Percentiles rank a stretch among this genome's conserved stretches.
Conservation (phyloP, 2,888 invertebrate species). For the Fragum fragum region DNA sequence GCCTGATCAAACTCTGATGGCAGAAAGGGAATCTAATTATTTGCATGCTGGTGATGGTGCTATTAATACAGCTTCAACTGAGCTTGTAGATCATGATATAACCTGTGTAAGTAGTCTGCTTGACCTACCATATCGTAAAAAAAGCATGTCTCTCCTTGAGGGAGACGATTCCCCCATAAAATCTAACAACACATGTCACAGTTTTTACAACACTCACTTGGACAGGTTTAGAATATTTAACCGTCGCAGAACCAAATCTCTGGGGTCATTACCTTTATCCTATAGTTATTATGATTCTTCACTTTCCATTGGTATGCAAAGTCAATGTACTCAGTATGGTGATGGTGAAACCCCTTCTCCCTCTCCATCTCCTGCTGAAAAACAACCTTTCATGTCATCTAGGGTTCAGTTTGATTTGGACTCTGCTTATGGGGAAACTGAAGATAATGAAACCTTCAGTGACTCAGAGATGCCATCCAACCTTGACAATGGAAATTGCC, state of each 20-base stretch:
- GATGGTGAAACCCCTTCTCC: conserved; percentile 67
- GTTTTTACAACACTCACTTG: conserved; percentile 61
- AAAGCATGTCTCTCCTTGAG: conserved; percentile 67
- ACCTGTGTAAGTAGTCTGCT: conserved; percentile 61
- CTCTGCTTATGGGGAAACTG: conserved; percentile 48
- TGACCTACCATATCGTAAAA: conserved; percentile 67
- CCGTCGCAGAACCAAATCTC: conserved; percentile 65
- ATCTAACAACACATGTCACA: conserved; percentile 64
- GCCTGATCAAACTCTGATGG: not conserved
- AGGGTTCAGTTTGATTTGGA: conserved; percentile 55
- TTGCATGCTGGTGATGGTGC: conserved; percentile 41
- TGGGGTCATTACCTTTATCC: conserved; percentile 47
- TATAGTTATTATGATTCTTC: conserved; percentile 12
- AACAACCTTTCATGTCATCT: conserved; percentile 31
- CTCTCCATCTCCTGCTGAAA: conserved; percentile 55
- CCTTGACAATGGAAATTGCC: not conserved
- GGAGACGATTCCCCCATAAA: conserved; percentile 56
- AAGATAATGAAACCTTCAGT: conserved; percentile 37
- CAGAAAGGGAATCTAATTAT: not conserved
- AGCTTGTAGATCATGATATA: conserved; percentile 36
- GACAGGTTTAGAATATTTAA: conserved; percentile 55
- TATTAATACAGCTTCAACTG: conserved; percentile 37
- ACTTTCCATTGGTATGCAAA: conserved; percentile 48
- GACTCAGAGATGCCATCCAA: conserved; percentile 34
- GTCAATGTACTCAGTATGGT: conserved; percentile 65